phyloP scores from a whole-genome alignment of 2,113 vertebrate genomes.

The Leptobrachium ailaonicum region DNA sequence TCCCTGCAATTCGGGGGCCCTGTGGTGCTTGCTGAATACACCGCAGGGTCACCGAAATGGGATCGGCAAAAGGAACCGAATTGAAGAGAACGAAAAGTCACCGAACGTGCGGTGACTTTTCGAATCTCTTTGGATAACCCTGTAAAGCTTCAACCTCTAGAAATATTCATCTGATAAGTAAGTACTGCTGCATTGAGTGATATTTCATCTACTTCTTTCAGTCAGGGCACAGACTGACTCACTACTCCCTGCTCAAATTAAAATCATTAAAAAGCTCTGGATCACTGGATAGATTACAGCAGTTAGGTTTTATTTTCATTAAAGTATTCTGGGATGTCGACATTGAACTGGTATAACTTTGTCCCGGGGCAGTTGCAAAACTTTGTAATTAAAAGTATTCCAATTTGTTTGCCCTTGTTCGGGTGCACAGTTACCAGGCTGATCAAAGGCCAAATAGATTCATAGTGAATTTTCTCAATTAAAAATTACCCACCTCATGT shows the following conservation, averaged over 20 bases:
- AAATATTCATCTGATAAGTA: background rate
- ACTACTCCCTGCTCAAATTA: conserved; percentile 11
- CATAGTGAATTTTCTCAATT: no score
- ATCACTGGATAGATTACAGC: conserved; percentile 6
- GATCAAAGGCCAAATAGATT: no score
- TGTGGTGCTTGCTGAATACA: no score
- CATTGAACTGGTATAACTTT: background rate
- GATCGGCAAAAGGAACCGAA: no score
- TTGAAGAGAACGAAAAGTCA: no score
- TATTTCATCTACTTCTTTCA: conserved; percentile 12
- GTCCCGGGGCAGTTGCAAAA: background rate
- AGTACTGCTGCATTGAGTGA: background rate
- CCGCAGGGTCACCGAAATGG: no score
- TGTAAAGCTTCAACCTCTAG: background rate
- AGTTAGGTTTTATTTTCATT: conserved; percentile 27
- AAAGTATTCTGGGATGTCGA: conserved; percentile 10
- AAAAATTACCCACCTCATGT: no score
- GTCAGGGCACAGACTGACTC: background rate
- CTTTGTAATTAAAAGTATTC: background rate
- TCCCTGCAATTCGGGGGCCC: no score
- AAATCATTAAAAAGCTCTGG: conserved; percentile 7
- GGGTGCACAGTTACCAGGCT: background rate
- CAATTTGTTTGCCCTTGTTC: background rate
- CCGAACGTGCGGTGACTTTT: no score
- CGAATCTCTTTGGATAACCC: no score